phyloP scores from a whole-genome alignment of 2,113 vertebrate genomes.

The Anthoscopus minutus region DNA sequence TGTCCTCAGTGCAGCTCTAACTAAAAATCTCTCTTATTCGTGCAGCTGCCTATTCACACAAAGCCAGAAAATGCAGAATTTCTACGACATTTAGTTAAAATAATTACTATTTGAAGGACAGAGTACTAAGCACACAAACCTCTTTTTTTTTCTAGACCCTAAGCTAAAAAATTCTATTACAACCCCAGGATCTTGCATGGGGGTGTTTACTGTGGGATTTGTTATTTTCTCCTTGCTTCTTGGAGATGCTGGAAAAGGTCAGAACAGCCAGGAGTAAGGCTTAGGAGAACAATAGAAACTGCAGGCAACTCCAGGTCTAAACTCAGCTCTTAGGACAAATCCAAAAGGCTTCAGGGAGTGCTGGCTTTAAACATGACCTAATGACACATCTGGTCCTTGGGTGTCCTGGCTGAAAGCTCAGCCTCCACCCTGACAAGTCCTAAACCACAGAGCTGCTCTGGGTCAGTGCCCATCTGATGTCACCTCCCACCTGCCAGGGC shows the following conservation, averaged over 20 bases:
- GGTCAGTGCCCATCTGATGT: background rate
- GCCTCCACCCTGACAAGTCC: background rate
- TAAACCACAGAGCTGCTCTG: background rate
- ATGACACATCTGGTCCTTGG: background rate
- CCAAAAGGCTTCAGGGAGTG: background rate
- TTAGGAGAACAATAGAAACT: background rate
- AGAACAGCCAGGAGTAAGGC: background rate
- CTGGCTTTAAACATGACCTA: background rate
- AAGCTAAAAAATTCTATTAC: background rate
- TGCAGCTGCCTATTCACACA: background rate
- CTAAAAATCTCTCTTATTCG: background rate
- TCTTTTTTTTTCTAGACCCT: background rate
- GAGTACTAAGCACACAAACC: background rate
- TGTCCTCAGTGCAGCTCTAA: background rate
- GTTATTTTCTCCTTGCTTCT: background rate
- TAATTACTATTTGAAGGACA: background rate
- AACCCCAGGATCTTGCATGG: rapidly evolving
- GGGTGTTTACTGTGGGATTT: background rate
- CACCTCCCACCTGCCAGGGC: background rate
- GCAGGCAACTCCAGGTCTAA: background rate
- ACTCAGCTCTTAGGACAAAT: background rate
- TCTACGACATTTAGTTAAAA: background rate
- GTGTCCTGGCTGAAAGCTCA: background rate
- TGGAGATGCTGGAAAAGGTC: background rate
- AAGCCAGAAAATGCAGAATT: background rate